Base-by-base conservation (phyloP, 1,140 invertebrate genomes). In the Campoletis sonorensis region DNA sequence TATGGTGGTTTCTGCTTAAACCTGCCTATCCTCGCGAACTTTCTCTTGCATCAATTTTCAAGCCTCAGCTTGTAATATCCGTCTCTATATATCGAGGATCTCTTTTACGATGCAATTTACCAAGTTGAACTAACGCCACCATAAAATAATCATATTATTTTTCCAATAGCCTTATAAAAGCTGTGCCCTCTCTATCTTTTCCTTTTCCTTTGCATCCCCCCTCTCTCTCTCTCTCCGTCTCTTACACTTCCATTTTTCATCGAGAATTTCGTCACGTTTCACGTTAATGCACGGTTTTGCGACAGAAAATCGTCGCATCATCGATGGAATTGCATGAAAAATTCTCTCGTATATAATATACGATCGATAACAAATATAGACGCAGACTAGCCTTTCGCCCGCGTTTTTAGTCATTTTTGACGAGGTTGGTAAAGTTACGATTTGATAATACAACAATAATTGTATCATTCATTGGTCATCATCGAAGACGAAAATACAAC, bases 81-180 rank as follows among this genome's bases (percentile, higher is more conserved):
- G 13, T 45, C 40, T 45, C 40, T 45, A 8, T 45, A 82, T 37
- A 18, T 58, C 54, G 54, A 58, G 54, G 18, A 18, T 58, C 54
- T 58, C 76, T 79, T 81, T 84, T 84, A 82, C 64, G 72, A 79
- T 58, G 71, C 79, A 84, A 84, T 84, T 85, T 79, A 78, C 72
- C 49, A 45, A 54, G 37, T 37, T 72, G 77, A 84, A 81, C 80
- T 70, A 37, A 51, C 49, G 33, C 18, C 37, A 72, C 83, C 79
- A 83, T 83, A 85, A 84, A 85, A 80, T 77, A 79, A 71, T 84
- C 68, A 80, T 84, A 81, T 82, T 84, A 85, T 85, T 84, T 82
- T 45, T 80, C 49, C 79, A 71, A 84, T 84, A 72, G 70, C 72
- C 72, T 49, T 23, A 58, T 67, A 23, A 77, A 64, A 23, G 54